Base-by-base conservation (phyloP, 2,888 invertebrate genomes). In the Lasioglossum marginatum region DNA sequence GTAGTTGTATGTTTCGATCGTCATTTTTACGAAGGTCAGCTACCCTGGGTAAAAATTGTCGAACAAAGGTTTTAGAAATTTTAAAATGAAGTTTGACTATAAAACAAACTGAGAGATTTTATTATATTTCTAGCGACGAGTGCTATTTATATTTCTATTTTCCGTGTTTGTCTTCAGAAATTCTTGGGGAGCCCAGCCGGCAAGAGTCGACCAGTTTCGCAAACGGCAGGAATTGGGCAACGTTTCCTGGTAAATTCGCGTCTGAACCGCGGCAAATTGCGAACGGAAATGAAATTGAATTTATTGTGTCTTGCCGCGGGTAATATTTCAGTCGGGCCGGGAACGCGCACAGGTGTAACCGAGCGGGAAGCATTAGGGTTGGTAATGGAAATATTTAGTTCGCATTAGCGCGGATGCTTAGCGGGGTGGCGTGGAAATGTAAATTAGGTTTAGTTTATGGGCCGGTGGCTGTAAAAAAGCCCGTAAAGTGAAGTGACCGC, bases 321-420 rank as follows among this genome's bases (percentile, higher is more conserved):
- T 74, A 71, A 81, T 78, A 72, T 83, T 77, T 86, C 75, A 70
- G 43, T 14, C 60, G 48, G 43, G 73, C 60, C 40, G 37, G 52
- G 57, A 45, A 14, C 66, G 77, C 19, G 84, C 85, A 74, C 85
- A 85, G 85, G 85, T 85, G 85, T 85, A 79, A 85, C 85, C 77
- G 73, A 68, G 79, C 73, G 76, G 14, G 73, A 77, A 43, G 85
- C 85, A 80, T 85, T 80, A 85, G 57, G 72, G 85, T 79, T 72
- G 45, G 79, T 85, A 85, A 85, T 85, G 85, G 85, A 84, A 85
- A 85, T 85, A 85, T 85, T 85, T 85, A 80, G 84, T 85, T 85
- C 79, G 79, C 85, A 85, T 85, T 85, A 85, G 60, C 80, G 68
- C 60, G 60, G 66, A 73, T 68, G 63, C 71, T 85, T 85, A 85